Percentiles rank a stretch among this genome's conserved stretches.
phyloP scores from a whole-genome alignment of 2,888 invertebrate genomes.

The Druceiella hillmani region DNA sequence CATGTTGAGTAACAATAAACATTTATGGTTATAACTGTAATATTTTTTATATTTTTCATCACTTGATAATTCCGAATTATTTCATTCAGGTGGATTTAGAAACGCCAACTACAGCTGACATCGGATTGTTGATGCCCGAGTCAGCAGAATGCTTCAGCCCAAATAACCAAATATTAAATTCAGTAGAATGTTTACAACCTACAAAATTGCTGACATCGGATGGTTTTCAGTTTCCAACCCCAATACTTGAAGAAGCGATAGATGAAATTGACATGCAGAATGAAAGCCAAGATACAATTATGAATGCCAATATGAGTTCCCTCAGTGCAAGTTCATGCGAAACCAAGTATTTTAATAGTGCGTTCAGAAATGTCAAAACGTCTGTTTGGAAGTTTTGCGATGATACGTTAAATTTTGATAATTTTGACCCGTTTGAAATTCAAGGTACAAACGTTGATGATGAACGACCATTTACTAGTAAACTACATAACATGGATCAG shows the following conservation, averaged over 20 bases:
- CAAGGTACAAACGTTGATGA: constrained; percentile 32
- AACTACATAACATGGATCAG: constrained; percentile 32
- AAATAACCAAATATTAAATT: constrained; percentile 22
- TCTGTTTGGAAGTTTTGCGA: constrained; percentile 46
- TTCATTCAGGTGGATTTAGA: constrained; percentile 42
- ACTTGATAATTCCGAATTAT: too few species aligned
- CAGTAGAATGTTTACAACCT: constrained; percentile 29
- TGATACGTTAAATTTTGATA: constrained; percentile 42
- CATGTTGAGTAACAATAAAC: too few species aligned
- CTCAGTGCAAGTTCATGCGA: neutral
- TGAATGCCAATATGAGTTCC: constrained; percentile 28
- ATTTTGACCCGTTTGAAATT: constrained; percentile 45
- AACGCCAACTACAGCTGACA: constrained; percentile 47
- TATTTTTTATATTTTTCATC: too few species aligned
- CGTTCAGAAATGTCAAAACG: constrained; percentile 23
- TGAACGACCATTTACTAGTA: constrained; percentile 32
- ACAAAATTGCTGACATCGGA: constrained; percentile 36
- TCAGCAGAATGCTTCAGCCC: constrained; percentile 35
- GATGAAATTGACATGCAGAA: constrained; percentile 28
- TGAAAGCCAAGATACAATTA: constrained; percentile 27
- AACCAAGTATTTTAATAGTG: constrained; percentile 5
- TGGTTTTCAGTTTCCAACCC: constrained; percentile 39
- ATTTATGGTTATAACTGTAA: too few species aligned
- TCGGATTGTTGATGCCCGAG: constrained; percentile 36
- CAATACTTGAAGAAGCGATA: constrained; percentile 37